Percentiles rank a stretch among this genome's conserved stretches.
Conservation (phyloP, 2,797 vertebrate species). For the Melanotaenia maccullochi region DNA sequence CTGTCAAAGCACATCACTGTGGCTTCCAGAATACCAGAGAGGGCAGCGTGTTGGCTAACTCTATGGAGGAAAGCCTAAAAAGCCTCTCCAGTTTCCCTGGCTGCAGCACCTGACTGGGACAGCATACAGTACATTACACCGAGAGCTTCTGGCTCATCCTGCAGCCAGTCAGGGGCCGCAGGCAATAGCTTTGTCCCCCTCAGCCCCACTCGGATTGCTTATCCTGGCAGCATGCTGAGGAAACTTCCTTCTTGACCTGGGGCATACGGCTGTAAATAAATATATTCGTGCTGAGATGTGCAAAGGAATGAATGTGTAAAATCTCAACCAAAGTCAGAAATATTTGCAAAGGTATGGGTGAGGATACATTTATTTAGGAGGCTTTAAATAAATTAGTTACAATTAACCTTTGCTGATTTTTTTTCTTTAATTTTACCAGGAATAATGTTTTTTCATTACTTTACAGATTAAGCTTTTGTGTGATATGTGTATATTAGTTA, state of each 20-base stretch:
- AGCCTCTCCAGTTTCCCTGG: constrained; percentile 70
- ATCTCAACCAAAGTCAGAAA: no score
- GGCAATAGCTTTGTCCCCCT: constrained; percentile 51
- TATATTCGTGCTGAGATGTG: constrained; percentile 13
- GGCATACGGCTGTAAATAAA: constrained; percentile 19
- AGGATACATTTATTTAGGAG: no score
- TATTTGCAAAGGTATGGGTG: no score
- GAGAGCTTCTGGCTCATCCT: constrained; percentile 59
- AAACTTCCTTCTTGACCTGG: constrained; percentile 48
- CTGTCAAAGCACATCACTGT: constrained; percentile 30
- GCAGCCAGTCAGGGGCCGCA: constrained; percentile 30
- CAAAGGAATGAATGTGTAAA: background rate
- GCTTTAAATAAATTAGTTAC: background rate
- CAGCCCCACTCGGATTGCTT: constrained; percentile 28
- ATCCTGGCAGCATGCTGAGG: constrained; percentile 35
- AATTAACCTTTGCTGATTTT: background rate
- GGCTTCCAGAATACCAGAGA: constrained; percentile 65
- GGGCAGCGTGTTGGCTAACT: constrained; percentile 72
- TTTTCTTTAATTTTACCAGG: background rate
- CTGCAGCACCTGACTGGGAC: constrained; percentile 56
- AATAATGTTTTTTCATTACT: background rate
- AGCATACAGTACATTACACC: constrained; percentile 76
- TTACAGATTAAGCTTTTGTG: background rate
- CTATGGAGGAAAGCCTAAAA: constrained; percentile 68
- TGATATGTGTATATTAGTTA: background rate